A percentile compares a stretch with the other conserved stretches of the same genome.
Conservation (phyloP, 2,797 vertebrate species). For the Microctenopoma lineatum region DNA sequence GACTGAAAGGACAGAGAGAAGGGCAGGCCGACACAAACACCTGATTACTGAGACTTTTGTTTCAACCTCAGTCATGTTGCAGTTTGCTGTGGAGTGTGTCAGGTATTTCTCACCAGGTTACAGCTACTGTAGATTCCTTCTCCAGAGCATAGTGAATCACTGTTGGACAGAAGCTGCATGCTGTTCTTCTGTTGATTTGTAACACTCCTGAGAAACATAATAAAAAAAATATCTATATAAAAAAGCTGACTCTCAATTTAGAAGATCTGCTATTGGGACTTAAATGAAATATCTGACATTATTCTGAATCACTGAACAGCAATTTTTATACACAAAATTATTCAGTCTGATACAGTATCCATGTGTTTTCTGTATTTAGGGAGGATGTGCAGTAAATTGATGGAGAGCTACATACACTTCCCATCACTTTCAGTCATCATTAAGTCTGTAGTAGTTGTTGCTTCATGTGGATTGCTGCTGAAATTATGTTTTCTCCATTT, state of each 20-base stretch:
- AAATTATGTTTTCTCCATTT: no score
- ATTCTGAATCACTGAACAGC: background rate
- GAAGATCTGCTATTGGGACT: no score
- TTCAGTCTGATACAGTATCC: background rate
- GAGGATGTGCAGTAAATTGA: background rate
- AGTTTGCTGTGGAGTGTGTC: constrained; percentile 7
- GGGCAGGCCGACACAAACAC: constrained; percentile 16
- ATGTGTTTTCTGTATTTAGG: background rate
- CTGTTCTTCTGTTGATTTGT: constrained; percentile 4
- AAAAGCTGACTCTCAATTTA: no score
- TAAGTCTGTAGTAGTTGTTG: background rate
- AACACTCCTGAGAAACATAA: background rate
- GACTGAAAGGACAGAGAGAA: constrained; percentile 28
- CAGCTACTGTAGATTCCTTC: constrained; percentile 4
- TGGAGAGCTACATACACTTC: background rate
- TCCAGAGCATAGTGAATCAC: constrained; percentile 4
- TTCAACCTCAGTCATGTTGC: constrained; percentile 16
- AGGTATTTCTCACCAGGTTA: constrained; percentile 24
- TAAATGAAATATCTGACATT: no score
- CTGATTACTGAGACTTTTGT: constrained; percentile 13
- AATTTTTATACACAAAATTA: background rate
- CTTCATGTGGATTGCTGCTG: no score
- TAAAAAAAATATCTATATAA: no score
- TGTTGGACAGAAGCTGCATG: constrained; percentile 10
- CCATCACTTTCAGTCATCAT: background rate